Conservation (phyloP, 2,888 invertebrate genomes). For the Drosophila pseudotakahashii region DNA sequence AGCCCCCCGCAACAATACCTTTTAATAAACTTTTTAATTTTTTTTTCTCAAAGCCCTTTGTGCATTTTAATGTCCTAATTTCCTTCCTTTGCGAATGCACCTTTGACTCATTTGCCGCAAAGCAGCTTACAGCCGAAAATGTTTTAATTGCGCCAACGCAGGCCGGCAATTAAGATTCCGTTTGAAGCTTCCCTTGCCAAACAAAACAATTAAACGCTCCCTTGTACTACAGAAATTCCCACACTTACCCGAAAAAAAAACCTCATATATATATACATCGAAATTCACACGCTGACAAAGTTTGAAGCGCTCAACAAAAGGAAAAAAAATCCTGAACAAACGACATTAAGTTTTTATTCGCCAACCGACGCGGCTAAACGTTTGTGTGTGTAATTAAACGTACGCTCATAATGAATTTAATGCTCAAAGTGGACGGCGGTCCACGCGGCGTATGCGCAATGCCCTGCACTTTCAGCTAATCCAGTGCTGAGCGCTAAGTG, state of each 20-base stretch:
- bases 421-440: slow-evolving; percentile 53
- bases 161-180: slow-evolving; percentile 42
- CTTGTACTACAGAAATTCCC: slow-evolving; percentile 35
- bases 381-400: slow-evolving; percentile 64
- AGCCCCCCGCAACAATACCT: background rate
- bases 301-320: slow-evolving; percentile 60
- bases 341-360: slow-evolving; percentile 49
- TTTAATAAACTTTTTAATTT: background rate
- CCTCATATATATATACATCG: slow-evolving; percentile 19
- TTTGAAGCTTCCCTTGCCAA: slow-evolving; percentile 53
- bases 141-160: slow-evolving; percentile 58
- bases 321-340: slow-evolving; percentile 50
- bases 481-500: slow-evolving; percentile 48
- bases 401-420: slow-evolving; percentile 61
- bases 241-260: slow-evolving; percentile 51
- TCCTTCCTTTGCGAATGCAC: background rate
- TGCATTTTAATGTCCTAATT: background rate
- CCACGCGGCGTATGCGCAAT: slow-evolving; percentile 56
- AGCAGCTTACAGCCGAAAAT: slow-evolving; percentile 24
- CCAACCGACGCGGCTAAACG: slow-evolving; percentile 23
- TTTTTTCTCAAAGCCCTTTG: background rate
- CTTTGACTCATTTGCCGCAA: slow-evolving; percentile 24
- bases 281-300: slow-evolving; percentile 16
- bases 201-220: slow-evolving; percentile 73
- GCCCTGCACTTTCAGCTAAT: slow-evolving; percentile 61